Base-by-base conservation (phyloP, 2,797 vertebrate genomes). In the Crenichthys baileyi region DNA sequence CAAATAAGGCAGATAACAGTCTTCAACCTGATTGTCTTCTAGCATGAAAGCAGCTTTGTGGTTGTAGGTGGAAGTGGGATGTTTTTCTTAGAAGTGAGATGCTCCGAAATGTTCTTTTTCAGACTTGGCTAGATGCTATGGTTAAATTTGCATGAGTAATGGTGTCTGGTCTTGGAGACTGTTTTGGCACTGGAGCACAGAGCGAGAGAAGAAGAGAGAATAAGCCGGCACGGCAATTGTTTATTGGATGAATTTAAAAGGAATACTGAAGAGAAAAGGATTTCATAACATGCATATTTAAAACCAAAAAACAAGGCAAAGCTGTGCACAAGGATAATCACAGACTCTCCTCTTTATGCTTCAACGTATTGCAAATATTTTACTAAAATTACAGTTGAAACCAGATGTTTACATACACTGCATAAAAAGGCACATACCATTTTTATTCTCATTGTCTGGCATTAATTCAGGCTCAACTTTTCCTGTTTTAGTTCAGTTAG, bases 101-200 rank as follows among this genome's bases (percentile, higher is more conserved):
- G 72, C 70, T 87, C 13, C 78, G 39, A 87, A 89, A 89, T 51
- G 50, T 79, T 87, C 75, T 70, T 79, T 80, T 91, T 85, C 78
- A 60, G 76, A 79, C 77, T 84, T 88, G 78, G 85, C 89, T 85
- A 89, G 94, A 95, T 91, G 88, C 92, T 93, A 89, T 91, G 83
- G 87, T 93, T 94, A 93, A 65, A 89, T 90, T 90, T 92, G 89
- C 77, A 79, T 94, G 91, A 93, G 84, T 83, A 93, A 93, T 89
- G 89, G 86, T 86, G 89, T 92, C 88, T 94, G 88, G 82, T 81
- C 79, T 84, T 72, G 68, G 86, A 86, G 86, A 89, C 86, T 48
- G 83, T 71, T 88, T 81, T 89, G 88, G 88, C 79, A 24, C 83
- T 77, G 75, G 61, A 70, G 77, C 48, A 26, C 48, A 79, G 79